Percentiles rank a stretch among this genome's conserved stretches.
These are phyloP conservation scores for Antheraea yamamai DNA, from an alignment of 2,888 invertebrate genomes.

Conservation along the genomic window DNA sequence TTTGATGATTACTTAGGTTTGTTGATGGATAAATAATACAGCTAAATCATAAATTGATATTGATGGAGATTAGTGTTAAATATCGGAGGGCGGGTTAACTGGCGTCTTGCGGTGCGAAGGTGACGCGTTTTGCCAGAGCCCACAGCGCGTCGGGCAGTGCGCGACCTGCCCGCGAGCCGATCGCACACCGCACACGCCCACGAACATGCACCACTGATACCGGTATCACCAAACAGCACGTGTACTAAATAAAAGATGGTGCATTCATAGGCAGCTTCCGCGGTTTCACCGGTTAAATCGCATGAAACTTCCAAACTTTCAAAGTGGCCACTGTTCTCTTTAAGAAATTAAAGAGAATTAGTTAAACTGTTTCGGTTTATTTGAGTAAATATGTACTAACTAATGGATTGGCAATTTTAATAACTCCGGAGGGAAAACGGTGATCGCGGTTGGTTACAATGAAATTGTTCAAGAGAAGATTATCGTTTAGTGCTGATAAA, in stretches of 20 bases:
- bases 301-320: conserved; percentile 3
- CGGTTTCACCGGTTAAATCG: conserved; percentile 51
- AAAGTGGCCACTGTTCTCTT: conserved; percentile 49
- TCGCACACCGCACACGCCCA: conserved; percentile 58
- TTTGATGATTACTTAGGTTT: conserved; percentile 27
- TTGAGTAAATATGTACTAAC: conserved; percentile 35
- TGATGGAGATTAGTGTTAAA: conserved; percentile 49
- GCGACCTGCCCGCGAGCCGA: conserved; percentile 69
- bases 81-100: conserved; percentile 46
- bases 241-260: conserved; percentile 41
- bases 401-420: conserved; percentile 46
- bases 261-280: conserved; percentile 53
- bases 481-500: conserved; percentile 78
- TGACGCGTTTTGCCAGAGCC: conserved; percentile 47
- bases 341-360: conserved; percentile 47
- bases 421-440: conserved; percentile 48
- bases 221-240: conserved; percentile 29
- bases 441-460: conserved; percentile 46
- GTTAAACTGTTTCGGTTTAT: conserved; percentile 34
- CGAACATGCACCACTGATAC: conserved; percentile 47
- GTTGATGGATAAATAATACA: conserved; percentile 40
- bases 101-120: conserved; percentile 50
- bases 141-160: conserved; percentile 59
- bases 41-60: conserved; percentile 19
- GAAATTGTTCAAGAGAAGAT: conserved; percentile 79